Conservation (phyloP, 2,888 invertebrate genomes). For the Arctia plantaginis region DNA sequence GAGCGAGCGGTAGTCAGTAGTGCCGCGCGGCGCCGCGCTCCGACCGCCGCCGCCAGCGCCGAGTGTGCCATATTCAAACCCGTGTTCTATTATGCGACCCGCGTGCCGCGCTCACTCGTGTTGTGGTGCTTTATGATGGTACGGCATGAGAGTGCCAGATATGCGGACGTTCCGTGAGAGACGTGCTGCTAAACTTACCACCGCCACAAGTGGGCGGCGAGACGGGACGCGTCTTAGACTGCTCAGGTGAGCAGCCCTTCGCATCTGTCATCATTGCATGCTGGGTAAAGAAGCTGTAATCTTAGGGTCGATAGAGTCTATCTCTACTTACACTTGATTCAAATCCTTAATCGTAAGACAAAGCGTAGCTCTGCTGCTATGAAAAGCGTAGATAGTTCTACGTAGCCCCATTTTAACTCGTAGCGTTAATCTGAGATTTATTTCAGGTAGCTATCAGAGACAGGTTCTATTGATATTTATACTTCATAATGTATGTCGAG, state of each 20-base stretch:
- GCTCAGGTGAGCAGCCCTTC: conserved; percentile 82
- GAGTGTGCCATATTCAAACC: conserved; percentile 57
- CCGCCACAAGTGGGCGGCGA: conserved; percentile 84
- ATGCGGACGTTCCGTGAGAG: conserved; percentile 84
- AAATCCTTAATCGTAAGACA: conserved; percentile 28
- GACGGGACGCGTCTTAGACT: conserved; percentile 72
- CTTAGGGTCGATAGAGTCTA: conserved; percentile 79
- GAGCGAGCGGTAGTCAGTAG: conserved; percentile 69
- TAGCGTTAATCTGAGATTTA: conserved; percentile 29
- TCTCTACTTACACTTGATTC: conserved; percentile 48
- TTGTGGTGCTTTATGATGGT: conserved; percentile 85
- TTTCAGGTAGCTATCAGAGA: not conserved
- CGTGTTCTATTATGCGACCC: conserved; percentile 72
- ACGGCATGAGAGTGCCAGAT: conserved; percentile 82
- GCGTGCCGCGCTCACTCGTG: conserved; percentile 79
- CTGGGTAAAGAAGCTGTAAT: conserved; percentile 74
- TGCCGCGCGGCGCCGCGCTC: conserved; percentile 72
- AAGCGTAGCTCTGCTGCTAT: conserved; percentile 44
- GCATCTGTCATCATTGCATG: conserved; percentile 71
- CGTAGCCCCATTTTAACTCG: conserved; percentile 24
- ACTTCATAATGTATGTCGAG: not conserved
- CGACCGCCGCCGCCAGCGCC: conserved; percentile 51
- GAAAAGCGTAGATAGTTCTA: conserved; percentile 52
- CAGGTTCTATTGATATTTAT: not conserved
- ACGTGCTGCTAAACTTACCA: conserved; percentile 65